Evolutionary conservation across 2,888 invertebrate species (phyloP).

Genomic region (Melieria picta): DNA sequence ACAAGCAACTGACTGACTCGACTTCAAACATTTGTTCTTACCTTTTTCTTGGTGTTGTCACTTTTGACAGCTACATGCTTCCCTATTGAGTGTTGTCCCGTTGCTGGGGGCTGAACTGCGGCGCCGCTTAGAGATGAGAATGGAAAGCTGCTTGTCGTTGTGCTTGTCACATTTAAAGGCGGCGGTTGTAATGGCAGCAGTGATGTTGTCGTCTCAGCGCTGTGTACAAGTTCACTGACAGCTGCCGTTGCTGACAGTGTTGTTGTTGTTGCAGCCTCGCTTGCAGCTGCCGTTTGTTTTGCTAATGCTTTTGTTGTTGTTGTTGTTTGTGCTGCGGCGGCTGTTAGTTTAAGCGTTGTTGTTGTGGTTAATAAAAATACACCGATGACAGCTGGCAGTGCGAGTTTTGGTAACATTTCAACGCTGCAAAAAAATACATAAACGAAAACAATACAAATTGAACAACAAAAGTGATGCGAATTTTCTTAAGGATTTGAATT

Average conservation of each 20-base stretch:
- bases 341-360: slow-evolving; percentile 32
- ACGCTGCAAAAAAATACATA: slow-evolving; percentile 47
- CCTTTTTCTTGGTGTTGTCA: slow-evolving; percentile 47
- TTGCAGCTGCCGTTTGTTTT: slow-evolving; percentile 37
- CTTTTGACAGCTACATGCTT: slow-evolving; percentile 27
- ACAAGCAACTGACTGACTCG: no score
- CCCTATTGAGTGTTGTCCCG: slow-evolving; percentile 26
- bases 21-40: slow-evolving; percentile 38
- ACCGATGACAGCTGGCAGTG: slow-evolving; percentile 52
- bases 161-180: slow-evolving; percentile 54
- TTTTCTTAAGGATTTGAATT: slow-evolving; percentile 43
- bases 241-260: slow-evolving; percentile 41
- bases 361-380: slow-evolving; percentile 48
- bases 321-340: slow-evolving; percentile 19
- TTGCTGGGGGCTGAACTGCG: background rate
- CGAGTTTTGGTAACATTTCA: slow-evolving; percentile 57
- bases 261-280: slow-evolving; percentile 47
- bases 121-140: background rate
- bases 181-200: slow-evolving; percentile 52
- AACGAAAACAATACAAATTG: slow-evolving; percentile 34
- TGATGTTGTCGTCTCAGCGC: slow-evolving; percentile 44
- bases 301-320: slow-evolving; percentile 36
- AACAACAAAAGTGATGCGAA: slow-evolving; percentile 15
- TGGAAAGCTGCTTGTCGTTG: slow-evolving; percentile 50
- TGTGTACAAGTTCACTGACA: slow-evolving; percentile 10